Base-by-base conservation (phyloP, 2,113 vertebrate species). In the Sylvietta virens region DNA sequence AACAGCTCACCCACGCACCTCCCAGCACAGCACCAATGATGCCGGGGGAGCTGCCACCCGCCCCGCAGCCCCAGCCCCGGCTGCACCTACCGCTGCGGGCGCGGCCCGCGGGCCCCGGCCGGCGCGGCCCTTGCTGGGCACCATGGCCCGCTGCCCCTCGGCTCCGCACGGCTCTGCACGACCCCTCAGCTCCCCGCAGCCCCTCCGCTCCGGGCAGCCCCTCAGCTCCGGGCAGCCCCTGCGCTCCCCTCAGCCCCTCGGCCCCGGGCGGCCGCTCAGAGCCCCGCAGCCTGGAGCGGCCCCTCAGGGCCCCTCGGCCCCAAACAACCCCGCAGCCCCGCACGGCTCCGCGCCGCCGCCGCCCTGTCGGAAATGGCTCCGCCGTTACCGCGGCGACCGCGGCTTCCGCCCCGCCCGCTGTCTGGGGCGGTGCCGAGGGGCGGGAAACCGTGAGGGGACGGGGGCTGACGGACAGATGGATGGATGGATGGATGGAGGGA, bases 121-220 rank as follows among this genome's bases (percentile, higher is more conserved):
- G 22, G 96, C 70, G 53, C 98, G 97, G 80, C 96, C 96, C 56
- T 95, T 98, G 93, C 97, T 97, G 51, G 98, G 98, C 92, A 98
- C 97, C 98, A 98, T 98, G 90, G 48, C 24, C 69, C 50, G n/a
- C 69, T 5, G n/a, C 11, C 53, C 33, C 66, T 11, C 42, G 12
- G 54, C 19, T 10, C 21, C 13, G 6, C 56, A 3, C 54, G 3
- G 2, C 58, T 1, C 58, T 37, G 16, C 58, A 7, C 56, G 6
- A 18, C 60, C 3, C 22, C 50, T 28, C 28, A 1, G 11, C 22
- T 3, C 70, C 77, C 33, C 81, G 5, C 73, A 6, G 54, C 70
- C 77, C 33, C 81, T 4, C 73, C 6, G 54, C 21, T 57, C 58
- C 37, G 20, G 23, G 6, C 22, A 6, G 22, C n/a, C 6, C 57